These are phyloP conservation scores for Peromyscus eremicus DNA, from an alignment of 2,797 vertebrate genomes.

Conservation along the genomic window DNA sequence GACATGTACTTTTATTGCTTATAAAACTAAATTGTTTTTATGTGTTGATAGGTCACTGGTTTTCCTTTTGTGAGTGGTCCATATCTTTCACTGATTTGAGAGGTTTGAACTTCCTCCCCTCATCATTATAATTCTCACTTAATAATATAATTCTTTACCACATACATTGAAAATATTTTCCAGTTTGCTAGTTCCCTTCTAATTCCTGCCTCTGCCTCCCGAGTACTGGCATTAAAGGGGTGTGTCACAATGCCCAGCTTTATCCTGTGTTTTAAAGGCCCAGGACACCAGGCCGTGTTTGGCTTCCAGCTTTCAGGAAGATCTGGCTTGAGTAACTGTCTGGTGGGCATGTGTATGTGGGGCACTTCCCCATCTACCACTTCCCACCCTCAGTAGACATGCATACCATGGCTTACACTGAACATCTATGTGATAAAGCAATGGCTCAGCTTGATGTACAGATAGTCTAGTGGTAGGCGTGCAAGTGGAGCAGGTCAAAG, in stretches of 20 bases:
- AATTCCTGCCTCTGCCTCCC: neutral
- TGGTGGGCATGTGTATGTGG: neutral
- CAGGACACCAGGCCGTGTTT: too few species aligned
- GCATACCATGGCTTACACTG: neutral
- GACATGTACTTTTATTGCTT: constrained; percentile 10
- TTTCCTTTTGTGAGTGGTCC: constrained; percentile 22
- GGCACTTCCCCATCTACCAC: neutral
- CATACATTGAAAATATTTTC: constrained; percentile 4
- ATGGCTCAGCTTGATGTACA: neutral
- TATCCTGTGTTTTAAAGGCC: neutral
- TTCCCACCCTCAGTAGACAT: neutral
- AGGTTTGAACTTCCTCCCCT: constrained; percentile 1
- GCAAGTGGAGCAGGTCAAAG: neutral
- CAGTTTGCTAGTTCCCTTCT: constrained; percentile 11
- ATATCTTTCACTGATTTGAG: constrained; percentile 2
- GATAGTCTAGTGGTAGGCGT: neutral
- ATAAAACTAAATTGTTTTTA: neutral
- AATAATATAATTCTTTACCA: constrained; percentile 10
- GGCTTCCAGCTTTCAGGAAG: neutral
- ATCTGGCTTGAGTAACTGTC: neutral
- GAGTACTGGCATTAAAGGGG: too few species aligned
- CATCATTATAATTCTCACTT: constrained; percentile 12
- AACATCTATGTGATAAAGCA: neutral
- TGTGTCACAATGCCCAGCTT: too few species aligned
- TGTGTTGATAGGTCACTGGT: neutral